A percentile compares a stretch with the other conserved stretches of the same genome.
phyloP scores from a whole-genome alignment of 2,888 invertebrate species.

The Aphelenchoides bicaudatus region DNA sequence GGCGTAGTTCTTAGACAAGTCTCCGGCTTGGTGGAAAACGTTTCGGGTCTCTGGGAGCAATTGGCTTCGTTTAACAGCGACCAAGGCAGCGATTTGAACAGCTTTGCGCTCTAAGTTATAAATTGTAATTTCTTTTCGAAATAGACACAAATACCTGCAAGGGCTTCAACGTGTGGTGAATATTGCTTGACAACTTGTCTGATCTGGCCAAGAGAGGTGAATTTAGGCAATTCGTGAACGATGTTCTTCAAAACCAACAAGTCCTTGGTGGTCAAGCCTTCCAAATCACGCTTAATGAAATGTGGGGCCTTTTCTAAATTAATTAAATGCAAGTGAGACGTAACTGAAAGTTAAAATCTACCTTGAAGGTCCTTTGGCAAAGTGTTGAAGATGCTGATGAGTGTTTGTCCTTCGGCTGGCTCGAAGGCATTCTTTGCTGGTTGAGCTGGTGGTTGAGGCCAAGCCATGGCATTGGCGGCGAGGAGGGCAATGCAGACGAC shows the following conservation, averaged over 20 bases:
- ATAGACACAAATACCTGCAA: neutral
- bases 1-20: neutral
- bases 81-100: neutral
- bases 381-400: too few species aligned
- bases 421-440: too few species aligned
- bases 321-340: too few species aligned
- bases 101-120: too few species aligned
- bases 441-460: too few species aligned
- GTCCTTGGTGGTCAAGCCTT: neutral
- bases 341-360: too few species aligned
- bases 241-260: neutral
- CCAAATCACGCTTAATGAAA: too few species aligned
- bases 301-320: too few species aligned
- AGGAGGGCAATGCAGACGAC: too few species aligned
- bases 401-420: too few species aligned
- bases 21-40: neutral
- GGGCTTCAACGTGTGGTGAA: neutral
- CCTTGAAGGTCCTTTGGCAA: too few species aligned
- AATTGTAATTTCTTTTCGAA: neutral
- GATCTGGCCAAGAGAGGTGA: constrained; percentile 3
- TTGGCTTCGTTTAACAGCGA: neutral
- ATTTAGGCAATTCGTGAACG: neutral
- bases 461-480: too few species aligned
- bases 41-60: neutral
- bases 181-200: neutral